Conservation (phyloP, 2,888 invertebrate genomes). For the Acronicta aceris region DNA sequence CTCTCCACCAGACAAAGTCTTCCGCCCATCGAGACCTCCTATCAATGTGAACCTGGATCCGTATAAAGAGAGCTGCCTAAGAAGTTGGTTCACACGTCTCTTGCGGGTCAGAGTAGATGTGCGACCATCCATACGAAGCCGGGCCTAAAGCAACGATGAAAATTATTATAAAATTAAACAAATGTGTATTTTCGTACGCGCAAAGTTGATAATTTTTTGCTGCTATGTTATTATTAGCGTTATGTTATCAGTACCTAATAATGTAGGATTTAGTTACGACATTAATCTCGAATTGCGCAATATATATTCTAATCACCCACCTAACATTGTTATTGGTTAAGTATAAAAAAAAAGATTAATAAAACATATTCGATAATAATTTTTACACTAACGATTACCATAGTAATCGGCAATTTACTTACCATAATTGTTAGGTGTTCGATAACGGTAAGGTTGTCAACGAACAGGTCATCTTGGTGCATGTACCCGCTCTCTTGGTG, state of each 20-base stretch:
- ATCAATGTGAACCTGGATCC: constrained; percentile 93
- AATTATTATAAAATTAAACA: too few relatives aligned
- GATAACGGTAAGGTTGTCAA: constrained; percentile 94
- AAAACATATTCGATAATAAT: too few relatives aligned
- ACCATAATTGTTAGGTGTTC: constrained; percentile 97
- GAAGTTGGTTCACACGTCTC: constrained; percentile 91
- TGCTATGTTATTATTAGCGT: too few relatives aligned
- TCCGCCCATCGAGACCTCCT: constrained; percentile 92
- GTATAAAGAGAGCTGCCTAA: constrained; percentile 92
- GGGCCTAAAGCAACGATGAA: constrained; percentile 89
- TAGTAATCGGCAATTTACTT: constrained; percentile 48
- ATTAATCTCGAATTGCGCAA: too few relatives aligned
- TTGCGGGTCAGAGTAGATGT: constrained; percentile 90
- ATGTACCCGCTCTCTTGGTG: constrained; percentile 95
- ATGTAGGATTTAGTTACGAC: too few relatives aligned
- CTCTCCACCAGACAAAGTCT: constrained; percentile 97
- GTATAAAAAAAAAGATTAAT: too few relatives aligned
- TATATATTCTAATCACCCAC: too few relatives aligned
- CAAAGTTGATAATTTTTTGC: too few relatives aligned
- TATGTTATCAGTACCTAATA: too few relatives aligned
- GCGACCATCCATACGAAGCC: constrained; percentile 93
- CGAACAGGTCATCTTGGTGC: constrained; percentile 97
- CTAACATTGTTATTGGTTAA: too few relatives aligned
- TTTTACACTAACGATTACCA: too few relatives aligned
- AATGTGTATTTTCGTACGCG: too few relatives aligned